Conservation (phyloP, 2,113 vertebrate species). For the Zapus hudsonius region DNA sequence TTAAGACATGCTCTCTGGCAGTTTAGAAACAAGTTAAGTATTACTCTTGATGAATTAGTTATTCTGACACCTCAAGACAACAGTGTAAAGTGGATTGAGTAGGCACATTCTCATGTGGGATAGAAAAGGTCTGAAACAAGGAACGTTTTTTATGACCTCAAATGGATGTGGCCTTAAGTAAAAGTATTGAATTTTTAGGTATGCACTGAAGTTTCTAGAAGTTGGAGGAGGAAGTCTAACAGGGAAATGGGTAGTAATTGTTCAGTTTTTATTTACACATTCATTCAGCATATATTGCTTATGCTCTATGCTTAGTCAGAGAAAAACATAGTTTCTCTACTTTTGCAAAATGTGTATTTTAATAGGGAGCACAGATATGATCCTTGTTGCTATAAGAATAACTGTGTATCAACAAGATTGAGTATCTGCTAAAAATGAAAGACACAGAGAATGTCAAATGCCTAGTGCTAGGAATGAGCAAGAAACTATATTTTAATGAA, state of each 20-base stretch:
- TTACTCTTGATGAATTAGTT: slow-evolving; percentile 27
- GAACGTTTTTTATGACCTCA: background rate
- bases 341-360: background rate
- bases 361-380: background rate
- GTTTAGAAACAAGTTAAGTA: background rate
- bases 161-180: background rate
- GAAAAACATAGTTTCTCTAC: background rate
- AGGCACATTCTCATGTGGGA: background rate
- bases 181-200: background rate
- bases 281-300: background rate
- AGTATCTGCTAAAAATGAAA: slow-evolving; percentile 37
- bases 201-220: background rate
- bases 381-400: background rate
- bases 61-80: background rate
- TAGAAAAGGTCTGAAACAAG: background rate
- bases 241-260: background rate
- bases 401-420: background rate
- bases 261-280: background rate
- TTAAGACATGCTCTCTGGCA: slow-evolving; percentile 7
- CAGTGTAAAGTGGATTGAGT: background rate
- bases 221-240: slow-evolving; percentile 10
- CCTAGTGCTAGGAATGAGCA: background rate
- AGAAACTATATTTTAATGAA: background rate
- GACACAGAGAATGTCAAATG: background rate
- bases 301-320: background rate